These are phyloP conservation scores for Lucilia cuprina DNA, from an alignment of 1,140 invertebrate genomes.

Conservation along the genomic window DNA sequence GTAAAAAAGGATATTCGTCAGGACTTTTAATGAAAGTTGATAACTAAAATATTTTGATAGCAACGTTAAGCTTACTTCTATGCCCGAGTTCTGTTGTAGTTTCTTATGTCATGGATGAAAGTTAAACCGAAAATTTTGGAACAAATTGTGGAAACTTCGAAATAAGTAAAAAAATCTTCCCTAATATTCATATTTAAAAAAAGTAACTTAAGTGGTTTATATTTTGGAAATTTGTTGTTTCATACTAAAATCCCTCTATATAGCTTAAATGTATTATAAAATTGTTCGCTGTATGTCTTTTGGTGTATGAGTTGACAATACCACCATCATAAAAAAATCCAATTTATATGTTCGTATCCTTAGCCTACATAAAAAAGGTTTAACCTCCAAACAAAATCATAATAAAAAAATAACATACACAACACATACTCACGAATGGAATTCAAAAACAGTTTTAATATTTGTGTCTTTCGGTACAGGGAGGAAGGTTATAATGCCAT, in stretches of 20 bases:
- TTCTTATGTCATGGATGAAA: too few relatives aligned
- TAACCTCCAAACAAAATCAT: conserved; percentile 4
- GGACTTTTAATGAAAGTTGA: too few relatives aligned
- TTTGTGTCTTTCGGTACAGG: neutral
- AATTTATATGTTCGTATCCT: conserved; percentile 24
- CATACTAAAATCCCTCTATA: neutral
- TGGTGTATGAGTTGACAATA: neutral
- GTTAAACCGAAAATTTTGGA: too few relatives aligned
- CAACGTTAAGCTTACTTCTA: too few relatives aligned
- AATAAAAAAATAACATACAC: neutral
- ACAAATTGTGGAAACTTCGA: too few relatives aligned
- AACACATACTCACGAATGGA: neutral
- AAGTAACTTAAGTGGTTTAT: too few relatives aligned
- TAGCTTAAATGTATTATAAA: neutral
- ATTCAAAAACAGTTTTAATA: neutral
- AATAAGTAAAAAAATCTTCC: too few relatives aligned
- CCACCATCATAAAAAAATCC: neutral
- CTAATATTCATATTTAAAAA: too few relatives aligned
- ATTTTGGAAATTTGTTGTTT: neutral
- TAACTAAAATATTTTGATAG: too few relatives aligned
- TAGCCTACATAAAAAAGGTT: conserved; percentile 18
- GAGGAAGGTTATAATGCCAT: conserved; percentile 14
- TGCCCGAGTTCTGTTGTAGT: too few relatives aligned
- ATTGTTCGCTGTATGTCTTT: neutral
- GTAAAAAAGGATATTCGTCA: too few relatives aligned